These are phyloP conservation scores for Zosterops lateralis DNA, from an alignment of 2,113 vertebrate species.

Conservation along the genomic window DNA sequence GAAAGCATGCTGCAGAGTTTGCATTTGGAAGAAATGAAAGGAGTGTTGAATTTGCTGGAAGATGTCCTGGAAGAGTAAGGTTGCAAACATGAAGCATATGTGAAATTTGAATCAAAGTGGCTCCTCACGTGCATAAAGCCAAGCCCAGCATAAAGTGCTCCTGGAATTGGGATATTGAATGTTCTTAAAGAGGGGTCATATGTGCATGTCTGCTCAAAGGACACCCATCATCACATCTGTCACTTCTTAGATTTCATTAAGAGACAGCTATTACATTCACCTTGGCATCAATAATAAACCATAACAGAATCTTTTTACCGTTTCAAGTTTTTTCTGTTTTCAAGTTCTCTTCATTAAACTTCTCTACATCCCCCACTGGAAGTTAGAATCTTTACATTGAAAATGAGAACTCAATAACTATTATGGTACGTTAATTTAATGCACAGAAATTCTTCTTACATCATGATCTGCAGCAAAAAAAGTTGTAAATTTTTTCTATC, in stretches of 20 bases:
- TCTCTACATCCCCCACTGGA: background rate
- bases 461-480: background rate
- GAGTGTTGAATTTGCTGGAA: constrained; percentile 29
- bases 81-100: constrained; percentile 12
- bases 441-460: background rate
- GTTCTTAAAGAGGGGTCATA: background rate
- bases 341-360: background rate
- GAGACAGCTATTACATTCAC: background rate
- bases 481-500: background rate
- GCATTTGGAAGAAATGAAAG: constrained; percentile 1
- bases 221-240: background rate
- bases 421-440: background rate
- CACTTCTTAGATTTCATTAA: background rate
- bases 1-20: background rate
- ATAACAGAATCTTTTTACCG: background rate
- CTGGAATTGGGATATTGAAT: background rate
- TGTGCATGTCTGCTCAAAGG: background rate
- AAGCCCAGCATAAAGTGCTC: background rate
- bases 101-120: constrained; percentile 4
- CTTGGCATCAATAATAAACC: background rate
- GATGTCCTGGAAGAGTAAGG: background rate
- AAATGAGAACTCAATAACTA: background rate
- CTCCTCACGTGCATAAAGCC: background rate
- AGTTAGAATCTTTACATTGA: background rate
- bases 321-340: background rate